Evolutionary conservation across 2,888 invertebrate genomes (phyloP), one percentile per base, ranked within the genome.

Genomic region (Ommatoiulus sabulosus): DNA sequence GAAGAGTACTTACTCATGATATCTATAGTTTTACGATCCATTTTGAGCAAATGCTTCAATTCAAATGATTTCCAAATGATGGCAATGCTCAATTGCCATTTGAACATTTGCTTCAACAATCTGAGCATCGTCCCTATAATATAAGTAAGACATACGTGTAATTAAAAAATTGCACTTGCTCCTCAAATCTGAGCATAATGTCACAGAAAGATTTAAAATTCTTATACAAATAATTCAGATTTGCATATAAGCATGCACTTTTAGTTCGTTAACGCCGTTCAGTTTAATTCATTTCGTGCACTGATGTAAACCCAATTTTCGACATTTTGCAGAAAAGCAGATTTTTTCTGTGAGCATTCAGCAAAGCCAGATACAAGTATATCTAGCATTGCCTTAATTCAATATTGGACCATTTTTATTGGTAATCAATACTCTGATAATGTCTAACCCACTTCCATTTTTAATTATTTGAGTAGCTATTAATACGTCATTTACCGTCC

Each of bases 401-500:
- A 72, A 72, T 24, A 72, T 72, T 72, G 72, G 72, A 24, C 72
- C 72, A 72, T 72, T 72, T 24, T 72, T 72, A 72, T 72, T 72
- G 72, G 72, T 72, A 72, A 72, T 72, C 72, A 24, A 72, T 72
- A 72, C 24, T 20, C 72, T 1, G 7, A 72, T 72, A n/a, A 72
- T 72, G 72, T 72, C 72, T 72, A 72, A 72, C 8, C 24, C 72
- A 24, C 72, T 72, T 72, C 72, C 72, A 72, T 72, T 72, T 72
- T 72, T 20, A 72, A 72, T 72, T 72, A 72, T 72, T 72, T 72
- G 72, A 72, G 20, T 72, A 72, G 24, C 72, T 72, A 72, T 72
- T 72, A 72, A 72, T 72, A 72, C 72, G 72, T 72, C 72, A 72
- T 72, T 72, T 72, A 72, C 72, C 72, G 72, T 72, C 72, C 72